Percentiles rank a stretch among this genome's conserved stretches.
phyloP scores from a whole-genome alignment of 2,888 invertebrate genomes.

The Leptodirus hochenwartii region DNA sequence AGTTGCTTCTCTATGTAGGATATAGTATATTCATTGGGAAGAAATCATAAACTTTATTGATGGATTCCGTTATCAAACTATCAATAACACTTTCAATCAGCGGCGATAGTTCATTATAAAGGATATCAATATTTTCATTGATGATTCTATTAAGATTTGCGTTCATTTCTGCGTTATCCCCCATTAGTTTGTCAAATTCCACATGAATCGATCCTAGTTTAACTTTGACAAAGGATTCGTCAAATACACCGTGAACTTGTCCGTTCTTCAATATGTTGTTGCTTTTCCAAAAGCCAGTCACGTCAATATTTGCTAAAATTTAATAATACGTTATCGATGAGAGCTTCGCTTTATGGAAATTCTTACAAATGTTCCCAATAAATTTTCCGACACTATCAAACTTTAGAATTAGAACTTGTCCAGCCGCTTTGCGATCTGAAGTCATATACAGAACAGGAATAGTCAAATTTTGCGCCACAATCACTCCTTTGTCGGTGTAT shows the following conservation, averaged over 20 bases:
- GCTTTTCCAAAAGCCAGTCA: background rate
- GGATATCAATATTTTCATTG: slow-evolving; percentile 7
- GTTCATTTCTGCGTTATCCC: slow-evolving; percentile 6
- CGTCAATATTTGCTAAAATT: slow-evolving; percentile 1
- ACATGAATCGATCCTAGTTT: background rate
- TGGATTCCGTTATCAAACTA: slow-evolving; percentile 1
- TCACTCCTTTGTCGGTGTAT: background rate
- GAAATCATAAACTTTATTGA: slow-evolving; percentile 1
- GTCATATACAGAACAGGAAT: slow-evolving; percentile 8
- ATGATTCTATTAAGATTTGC: slow-evolving; percentile 4
- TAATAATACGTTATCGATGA: background rate
- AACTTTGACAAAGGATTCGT: background rate
- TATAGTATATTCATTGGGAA: slow-evolving; percentile 4
- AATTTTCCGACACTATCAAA: slow-evolving; percentile 1
- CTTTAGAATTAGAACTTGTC: slow-evolving; percentile 7
- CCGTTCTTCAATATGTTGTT: background rate
- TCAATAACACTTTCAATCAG: slow-evolving; percentile 4
- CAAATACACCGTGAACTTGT: background rate
- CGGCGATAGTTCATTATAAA: slow-evolving; percentile 4
- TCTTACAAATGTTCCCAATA: slow-evolving; percentile 3
- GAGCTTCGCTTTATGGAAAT: background rate
- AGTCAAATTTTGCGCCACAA: slow-evolving; percentile 1
- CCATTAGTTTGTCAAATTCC: background rate
- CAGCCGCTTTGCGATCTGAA: slow-evolving; percentile 8
- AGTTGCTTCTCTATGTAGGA: too few relatives aligned